phyloP scores from a whole-genome alignment of 2,888 invertebrate genomes.

The Acronicta psi region DNA sequence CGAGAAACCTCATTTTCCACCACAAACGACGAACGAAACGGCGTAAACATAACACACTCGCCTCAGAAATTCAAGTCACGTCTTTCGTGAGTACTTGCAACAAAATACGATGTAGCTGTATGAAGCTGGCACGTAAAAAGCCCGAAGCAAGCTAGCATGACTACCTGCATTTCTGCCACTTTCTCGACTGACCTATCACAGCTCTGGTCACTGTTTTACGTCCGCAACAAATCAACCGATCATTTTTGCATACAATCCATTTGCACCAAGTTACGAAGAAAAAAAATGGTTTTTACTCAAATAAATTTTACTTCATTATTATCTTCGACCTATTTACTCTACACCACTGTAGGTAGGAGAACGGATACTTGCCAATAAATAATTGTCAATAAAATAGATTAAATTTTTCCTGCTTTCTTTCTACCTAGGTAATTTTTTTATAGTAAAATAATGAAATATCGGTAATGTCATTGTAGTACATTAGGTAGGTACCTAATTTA shows the following conservation, averaged over 20 bases:
- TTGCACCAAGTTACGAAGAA: slow-evolving; percentile 14
- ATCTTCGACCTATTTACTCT: no score
- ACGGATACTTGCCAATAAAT: no score
- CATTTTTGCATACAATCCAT: slow-evolving; percentile 52
- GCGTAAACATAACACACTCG: slow-evolving; percentile 7
- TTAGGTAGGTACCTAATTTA: no score
- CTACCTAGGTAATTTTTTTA: no score
- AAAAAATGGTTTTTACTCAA: no score
- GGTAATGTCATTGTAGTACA: no score
- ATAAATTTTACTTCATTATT: no score
- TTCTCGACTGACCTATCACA: slow-evolving; percentile 82
- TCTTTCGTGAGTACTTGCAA: slow-evolving; percentile 23
- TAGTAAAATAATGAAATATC: no score
- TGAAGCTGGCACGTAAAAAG: slow-evolving; percentile 25
- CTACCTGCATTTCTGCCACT: slow-evolving; percentile 61
- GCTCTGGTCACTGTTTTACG: slow-evolving; percentile 63
- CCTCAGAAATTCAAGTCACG: slow-evolving; percentile 37
- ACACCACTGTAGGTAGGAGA: no score
- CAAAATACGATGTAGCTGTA: slow-evolving; percentile 27
- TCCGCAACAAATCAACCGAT: slow-evolving; percentile 54
- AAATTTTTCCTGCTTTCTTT: no score
- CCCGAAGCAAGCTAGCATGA: slow-evolving; percentile 48
- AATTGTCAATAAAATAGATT: no score
- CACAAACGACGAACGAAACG: slow-evolving; percentile 18
- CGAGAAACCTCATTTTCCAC: slow-evolving; percentile 30